phyloP scores from a whole-genome alignment of 2,797 vertebrate species.

The Rhabdophis nuchalis region DNA sequence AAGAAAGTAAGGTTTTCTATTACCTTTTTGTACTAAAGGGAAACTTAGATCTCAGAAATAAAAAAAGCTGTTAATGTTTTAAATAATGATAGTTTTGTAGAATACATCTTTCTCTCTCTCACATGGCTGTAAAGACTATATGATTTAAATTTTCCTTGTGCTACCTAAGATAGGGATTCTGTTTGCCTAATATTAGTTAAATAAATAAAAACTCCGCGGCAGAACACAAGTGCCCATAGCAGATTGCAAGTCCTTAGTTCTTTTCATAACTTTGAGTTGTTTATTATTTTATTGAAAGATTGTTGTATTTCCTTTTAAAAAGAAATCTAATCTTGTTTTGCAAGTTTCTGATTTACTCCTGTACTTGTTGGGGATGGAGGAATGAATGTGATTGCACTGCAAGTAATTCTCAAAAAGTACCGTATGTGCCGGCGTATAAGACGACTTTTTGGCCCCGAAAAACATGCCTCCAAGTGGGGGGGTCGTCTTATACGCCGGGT shows the following conservation, averaged over 20 bases:
- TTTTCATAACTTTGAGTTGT: not conserved
- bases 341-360: not conserved
- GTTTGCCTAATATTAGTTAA: conserved; percentile 19
- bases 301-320: not conserved
- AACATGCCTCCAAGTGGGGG: too few relatives aligned
- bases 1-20: not conserved
- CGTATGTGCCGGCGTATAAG: too few relatives aligned
- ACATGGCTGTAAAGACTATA: not conserved
- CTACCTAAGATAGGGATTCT: conserved; percentile 29
- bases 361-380: not conserved
- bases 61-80: not conserved
- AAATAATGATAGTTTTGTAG: not conserved
- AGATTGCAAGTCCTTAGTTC: not conserved
- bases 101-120: not conserved
- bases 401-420: not conserved
- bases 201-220: conserved; percentile 20
- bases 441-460: too few relatives aligned
- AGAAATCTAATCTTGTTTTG: not conserved
- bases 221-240: conserved; percentile 32
- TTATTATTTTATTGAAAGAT: not conserved
- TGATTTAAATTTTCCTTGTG: conserved; percentile 18
- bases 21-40: not conserved
- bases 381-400: not conserved
- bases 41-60: not conserved
- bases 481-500: too few relatives aligned